These are phyloP conservation scores for Dasysyrphus albostriatus DNA, from an alignment of 2,888 invertebrate genomes.

Conservation along the genomic window DNA sequence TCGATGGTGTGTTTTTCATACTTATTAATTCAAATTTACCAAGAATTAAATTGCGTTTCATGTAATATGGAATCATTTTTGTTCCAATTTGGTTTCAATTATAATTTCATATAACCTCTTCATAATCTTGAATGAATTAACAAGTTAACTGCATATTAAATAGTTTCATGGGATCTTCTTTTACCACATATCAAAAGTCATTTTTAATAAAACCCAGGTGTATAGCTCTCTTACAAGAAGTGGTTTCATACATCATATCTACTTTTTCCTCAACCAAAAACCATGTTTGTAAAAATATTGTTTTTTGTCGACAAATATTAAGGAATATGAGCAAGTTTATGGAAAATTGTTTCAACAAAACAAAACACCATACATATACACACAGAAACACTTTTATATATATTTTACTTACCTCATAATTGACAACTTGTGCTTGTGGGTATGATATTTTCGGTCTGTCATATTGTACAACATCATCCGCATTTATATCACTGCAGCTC, in stretches of 20 bases:
- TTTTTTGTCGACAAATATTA: neutral
- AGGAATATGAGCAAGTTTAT: neutral
- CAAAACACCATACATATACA: no score
- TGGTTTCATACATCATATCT: neutral
- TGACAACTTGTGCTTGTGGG: conserved; percentile 81
- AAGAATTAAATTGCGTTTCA: neutral
- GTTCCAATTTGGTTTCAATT: neutral
- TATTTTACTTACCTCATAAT: conserved; percentile 80
- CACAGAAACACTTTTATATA: neutral
- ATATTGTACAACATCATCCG: conserved; percentile 80
- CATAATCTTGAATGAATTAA: neutral
- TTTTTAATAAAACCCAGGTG: neutral
- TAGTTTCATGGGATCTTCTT: neutral
- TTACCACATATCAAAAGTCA: neutral
- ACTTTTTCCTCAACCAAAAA: neutral
- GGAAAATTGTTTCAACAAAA: conserved; percentile 9
- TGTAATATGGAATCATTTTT: neutral
- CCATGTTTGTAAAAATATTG: neutral
- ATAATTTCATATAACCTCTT: neutral
- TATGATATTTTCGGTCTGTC: conserved; percentile 81
- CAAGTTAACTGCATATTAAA: neutral
- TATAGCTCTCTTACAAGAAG: neutral
- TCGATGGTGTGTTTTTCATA: no score
- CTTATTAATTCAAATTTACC: no score
- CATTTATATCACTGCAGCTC: conserved; percentile 77